Evolutionary conservation across 2,113 vertebrate genomes (phyloP), one percentile per base, ranked within the genome.

Genomic region (Himantopus leucocephalus): DNA sequence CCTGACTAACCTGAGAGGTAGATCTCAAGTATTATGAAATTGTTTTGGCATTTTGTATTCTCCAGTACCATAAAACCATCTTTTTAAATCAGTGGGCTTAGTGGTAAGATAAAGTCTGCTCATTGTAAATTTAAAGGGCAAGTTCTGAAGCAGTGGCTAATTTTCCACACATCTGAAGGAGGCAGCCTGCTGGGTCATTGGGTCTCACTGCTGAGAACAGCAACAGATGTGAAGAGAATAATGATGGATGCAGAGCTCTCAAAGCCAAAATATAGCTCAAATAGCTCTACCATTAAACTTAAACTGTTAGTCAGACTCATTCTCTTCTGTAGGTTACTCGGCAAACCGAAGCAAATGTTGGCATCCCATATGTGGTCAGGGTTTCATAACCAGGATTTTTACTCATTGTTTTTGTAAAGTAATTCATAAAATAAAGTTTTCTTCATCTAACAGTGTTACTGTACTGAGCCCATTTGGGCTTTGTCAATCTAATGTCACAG

Each of bases 91-190:
- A 72, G 4, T 66, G 29, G 52, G 30, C 16, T 95, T 84, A 84
- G 52, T 60, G 18, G 8, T 60, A 39, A 20, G 12, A 53, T 94
- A 66, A 88, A 81, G 21, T 39, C 80, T 72, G 16, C 15, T 78
- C 35, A 24, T 34, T 79, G 58, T 53, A 82, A 90, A 90, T 93
- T 87, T 93, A 68, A 91, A 94, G 70, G 47, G 21, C 64, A 92
- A 63, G 26, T 71, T 94, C 76, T 89, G 47, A 70, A 84, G 73
- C 41, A 73, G 43, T 34, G 47, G 59, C 32, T 84, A 78, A 78
- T 91, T 94, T 96, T 89, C 73, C 76, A 92, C 39, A 56, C 39
- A 60, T 89, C 60, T 91, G 84, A 94, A 89, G 47, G 23, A 87
- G 64, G 59, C 37, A 76, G 34, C 41, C 48, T 8, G 5, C 45